phyloP scores from a whole-genome alignment of 2,797 vertebrate species.

The Catostomus latipinnis region DNA sequence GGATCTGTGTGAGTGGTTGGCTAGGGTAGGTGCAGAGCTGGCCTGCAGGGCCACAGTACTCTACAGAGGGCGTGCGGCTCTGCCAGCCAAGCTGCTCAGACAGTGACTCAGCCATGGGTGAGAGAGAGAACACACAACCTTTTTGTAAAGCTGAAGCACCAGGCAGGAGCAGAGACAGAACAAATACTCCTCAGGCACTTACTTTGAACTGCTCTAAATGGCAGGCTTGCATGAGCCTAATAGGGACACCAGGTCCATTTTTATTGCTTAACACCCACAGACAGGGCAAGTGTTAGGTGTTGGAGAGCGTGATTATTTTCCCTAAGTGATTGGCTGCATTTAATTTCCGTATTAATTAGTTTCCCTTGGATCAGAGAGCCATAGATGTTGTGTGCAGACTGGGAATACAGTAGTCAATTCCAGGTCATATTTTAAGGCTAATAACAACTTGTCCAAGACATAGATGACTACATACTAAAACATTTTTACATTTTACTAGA shows the following conservation, averaged over 20 bases:
- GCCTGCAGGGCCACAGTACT: constrained; percentile 66
- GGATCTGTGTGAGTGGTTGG: constrained; percentile 16
- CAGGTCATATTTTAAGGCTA: neutral
- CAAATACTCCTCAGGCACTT: constrained; percentile 36
- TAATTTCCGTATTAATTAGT: constrained; percentile 13
- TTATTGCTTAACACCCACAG: constrained; percentile 37
- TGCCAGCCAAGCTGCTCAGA: constrained; percentile 78
- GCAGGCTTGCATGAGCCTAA: constrained; percentile 32
- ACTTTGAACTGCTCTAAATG: constrained; percentile 42
- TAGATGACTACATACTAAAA: neutral
- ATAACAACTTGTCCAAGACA: neutral
- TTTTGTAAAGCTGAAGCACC: constrained; percentile 70
- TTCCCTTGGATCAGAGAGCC: neutral
- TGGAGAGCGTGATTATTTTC: too few species aligned
- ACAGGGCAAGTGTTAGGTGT: constrained; percentile 29
- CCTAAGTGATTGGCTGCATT: constrained; percentile 3
- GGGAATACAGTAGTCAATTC: neutral
- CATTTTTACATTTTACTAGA: neutral
- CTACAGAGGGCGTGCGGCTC: constrained; percentile 69
- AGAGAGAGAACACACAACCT: constrained; percentile 74
- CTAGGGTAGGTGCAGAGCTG: constrained; percentile 35
- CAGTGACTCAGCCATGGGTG: constrained; percentile 80
- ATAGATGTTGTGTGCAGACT: neutral
- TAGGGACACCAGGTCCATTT: constrained; percentile 38
- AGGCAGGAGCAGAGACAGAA: constrained; percentile 56